Evolutionary conservation across 2,888 invertebrate genomes (phyloP), one percentile per base, ranked within the genome.

Genomic region (Ditula angustiorana): DNA sequence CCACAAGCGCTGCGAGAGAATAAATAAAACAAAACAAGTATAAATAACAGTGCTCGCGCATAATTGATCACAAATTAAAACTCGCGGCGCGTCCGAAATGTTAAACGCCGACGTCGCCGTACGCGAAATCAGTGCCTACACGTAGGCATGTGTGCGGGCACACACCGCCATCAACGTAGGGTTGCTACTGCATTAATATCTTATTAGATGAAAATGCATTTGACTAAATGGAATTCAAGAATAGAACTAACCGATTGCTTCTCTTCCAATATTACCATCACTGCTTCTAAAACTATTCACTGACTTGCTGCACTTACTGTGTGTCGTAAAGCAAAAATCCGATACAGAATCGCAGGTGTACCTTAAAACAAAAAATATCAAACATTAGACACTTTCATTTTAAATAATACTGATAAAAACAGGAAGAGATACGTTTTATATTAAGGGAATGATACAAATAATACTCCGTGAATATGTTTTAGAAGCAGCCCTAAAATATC

Each of bases 31-130:
- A 91, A 92, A 92, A 92, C 88, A 85, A 86, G 88, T 83, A 92
- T 91, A 91, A 91, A 92, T 90, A 91, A 92, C 90, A 87, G 87
- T 85, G 88, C 87, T 84, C 86, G 86, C 88, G 91, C 90, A 92
- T 92, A 92, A 92, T 92, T 92, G 92, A 92, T 91, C 90, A 92
- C 92, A 92, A 92, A 92, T 92, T 92, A 92, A 92, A 92, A 92
- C 87, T 87, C 86, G 88, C 83, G 82, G 84, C 87, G 88, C 88
- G 90, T 86, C 88, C 90, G 83, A 87, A 89, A 90, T 83, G 87
- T 90, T 90, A 86, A 88, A 87, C 85, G 87, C 74, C 79, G 78
- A 84, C 83, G 82, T 84, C 80, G 89, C 90, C 88, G 88, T 87
- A 85, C 90, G 88, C 90, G 77, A 89, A 90, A 88, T 89, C 87